These are phyloP conservation scores for Desmodus rotundus DNA, from an alignment of 2,113 vertebrate genomes.

Conservation along the genomic window DNA sequence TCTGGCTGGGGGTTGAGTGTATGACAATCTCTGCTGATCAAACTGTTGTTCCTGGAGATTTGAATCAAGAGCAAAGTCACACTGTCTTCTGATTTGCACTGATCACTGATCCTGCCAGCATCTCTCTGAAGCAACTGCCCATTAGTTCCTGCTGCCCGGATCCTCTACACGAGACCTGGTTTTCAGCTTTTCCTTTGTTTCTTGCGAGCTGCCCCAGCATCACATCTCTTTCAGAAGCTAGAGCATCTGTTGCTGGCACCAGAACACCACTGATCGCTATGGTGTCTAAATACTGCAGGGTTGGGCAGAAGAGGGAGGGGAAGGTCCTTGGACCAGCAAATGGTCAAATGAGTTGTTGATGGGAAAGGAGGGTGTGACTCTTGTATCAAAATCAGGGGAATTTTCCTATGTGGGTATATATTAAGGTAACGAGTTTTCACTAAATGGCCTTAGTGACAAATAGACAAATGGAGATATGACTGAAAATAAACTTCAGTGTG, in stretches of 20 bases:
- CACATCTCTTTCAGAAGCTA: neutral
- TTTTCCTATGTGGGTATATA: too few species aligned
- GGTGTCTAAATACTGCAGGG: neutral
- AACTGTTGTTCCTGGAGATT: neutral
- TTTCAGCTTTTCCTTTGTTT: neutral
- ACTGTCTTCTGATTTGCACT: neutral
- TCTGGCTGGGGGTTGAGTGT: neutral
- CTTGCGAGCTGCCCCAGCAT: neutral
- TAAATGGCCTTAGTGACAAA: neutral
- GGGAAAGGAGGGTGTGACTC: neutral
- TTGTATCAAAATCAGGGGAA: neutral
- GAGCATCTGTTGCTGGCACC: neutral
- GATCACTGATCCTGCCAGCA: neutral
- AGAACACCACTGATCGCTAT: too few species aligned
- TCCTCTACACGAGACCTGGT: neutral
- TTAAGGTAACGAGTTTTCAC: neutral
- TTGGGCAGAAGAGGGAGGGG: too few species aligned
- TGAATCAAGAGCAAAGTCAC: neutral
- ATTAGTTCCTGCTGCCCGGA: neutral
- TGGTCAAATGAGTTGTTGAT: neutral
- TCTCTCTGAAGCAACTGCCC: neutral
- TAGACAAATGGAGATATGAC: neutral
- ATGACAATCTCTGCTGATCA: neutral
- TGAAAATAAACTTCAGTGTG: neutral
- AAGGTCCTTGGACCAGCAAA: neutral